These are phyloP conservation scores for Aphaenogaster floridana DNA, from an alignment of 1,140 invertebrate species.

Conservation along the genomic window DNA sequence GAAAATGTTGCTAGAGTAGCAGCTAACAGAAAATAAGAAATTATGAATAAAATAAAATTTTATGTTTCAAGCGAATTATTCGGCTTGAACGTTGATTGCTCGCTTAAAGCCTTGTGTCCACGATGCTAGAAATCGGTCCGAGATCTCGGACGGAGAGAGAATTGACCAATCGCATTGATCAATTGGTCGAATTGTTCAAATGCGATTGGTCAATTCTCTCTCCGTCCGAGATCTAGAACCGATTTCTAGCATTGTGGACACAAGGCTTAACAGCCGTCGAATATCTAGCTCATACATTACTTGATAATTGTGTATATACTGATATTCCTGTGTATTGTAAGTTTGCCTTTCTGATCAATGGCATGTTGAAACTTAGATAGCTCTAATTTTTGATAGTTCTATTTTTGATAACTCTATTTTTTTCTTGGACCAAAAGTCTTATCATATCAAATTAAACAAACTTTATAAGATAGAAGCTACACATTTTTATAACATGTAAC, in stretches of 20 bases:
- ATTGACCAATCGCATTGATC: too few relatives aligned
- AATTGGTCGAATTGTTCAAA: too few relatives aligned
- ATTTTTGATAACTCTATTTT: too few relatives aligned
- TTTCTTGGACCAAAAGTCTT: not conserved
- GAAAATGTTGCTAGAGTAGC: not conserved
- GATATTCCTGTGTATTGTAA: not conserved
- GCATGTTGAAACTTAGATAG: not conserved
- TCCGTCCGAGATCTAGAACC: too few relatives aligned
- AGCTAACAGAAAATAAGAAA: not conserved
- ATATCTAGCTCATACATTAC: not conserved
- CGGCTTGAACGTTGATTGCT: not conserved
- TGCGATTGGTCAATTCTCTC: too few relatives aligned
- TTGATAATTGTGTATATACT: not conserved
- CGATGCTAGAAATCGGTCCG: too few relatives aligned
- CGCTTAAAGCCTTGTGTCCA: too few relatives aligned
- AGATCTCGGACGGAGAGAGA: too few relatives aligned
- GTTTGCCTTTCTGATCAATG: not conserved
- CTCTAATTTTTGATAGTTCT: not conserved
- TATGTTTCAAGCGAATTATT: conserved; percentile 4
- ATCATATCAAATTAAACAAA: not conserved
- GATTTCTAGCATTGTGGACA: too few relatives aligned
- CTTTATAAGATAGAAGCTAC: not conserved
- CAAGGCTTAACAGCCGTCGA: not conserved
- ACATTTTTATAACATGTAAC: not conserved
- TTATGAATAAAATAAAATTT: not conserved